Conservation (phyloP, 30 jellyfish, hydroid and myxozoan genomes). For the Rhopilema esculentum region DNA sequence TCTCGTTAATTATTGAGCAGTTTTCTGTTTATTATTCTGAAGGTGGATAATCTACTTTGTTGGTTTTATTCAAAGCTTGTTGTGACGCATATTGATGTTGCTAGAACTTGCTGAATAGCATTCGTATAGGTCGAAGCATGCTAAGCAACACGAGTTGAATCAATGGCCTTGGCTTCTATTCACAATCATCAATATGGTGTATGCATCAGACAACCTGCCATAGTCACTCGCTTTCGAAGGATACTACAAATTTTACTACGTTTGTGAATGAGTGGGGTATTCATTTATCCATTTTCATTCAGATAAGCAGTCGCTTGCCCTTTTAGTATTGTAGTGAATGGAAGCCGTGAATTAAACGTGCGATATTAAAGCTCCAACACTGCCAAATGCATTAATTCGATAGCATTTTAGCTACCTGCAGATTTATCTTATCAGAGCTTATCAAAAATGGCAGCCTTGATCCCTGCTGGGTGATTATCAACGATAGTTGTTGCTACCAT, state of each 20-base stretch:
- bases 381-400: too few relatives aligned
- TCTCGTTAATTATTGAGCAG: not conserved
- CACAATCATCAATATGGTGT: not conserved
- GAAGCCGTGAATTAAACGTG: not conserved
- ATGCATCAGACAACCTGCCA: not conserved
- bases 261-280: not conserved
- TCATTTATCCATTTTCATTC: not conserved
- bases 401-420: too few relatives aligned
- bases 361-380: not conserved
- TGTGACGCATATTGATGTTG: not conserved
- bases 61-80: not conserved
- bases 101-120: not conserved
- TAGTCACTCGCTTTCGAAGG: not conserved
- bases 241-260: not conserved
- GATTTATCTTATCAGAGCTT: too few relatives aligned
- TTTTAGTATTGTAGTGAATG: not conserved
- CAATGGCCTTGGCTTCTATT: not conserved
- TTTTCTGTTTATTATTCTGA: not conserved
- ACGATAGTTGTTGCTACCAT: too few relatives aligned
- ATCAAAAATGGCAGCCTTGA: too few relatives aligned
- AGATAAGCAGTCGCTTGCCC: not conserved
- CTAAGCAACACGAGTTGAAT: not conserved
- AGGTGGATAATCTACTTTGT: not conserved
- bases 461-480: too few relatives aligned
- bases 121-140: not conserved